Evolutionary conservation across 2,888 invertebrate species (phyloP).

Genomic region (Tachina fera): DNA sequence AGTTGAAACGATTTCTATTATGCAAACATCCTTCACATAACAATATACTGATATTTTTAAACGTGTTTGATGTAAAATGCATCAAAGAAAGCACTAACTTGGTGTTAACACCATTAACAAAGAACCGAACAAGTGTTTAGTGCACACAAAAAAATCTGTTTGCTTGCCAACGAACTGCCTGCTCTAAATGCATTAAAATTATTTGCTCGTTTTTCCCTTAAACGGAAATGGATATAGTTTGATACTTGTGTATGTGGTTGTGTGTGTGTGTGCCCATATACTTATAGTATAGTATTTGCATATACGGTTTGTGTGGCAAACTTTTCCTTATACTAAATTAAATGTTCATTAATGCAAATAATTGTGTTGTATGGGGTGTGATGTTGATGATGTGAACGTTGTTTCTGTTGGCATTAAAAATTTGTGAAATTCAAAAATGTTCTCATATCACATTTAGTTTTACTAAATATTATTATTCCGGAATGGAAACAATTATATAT

Average conservation of each 20-base stretch:
- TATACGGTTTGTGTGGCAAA: constrained; percentile 28
- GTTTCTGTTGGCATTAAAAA: neutral
- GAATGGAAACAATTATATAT: neutral
- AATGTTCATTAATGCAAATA: neutral
- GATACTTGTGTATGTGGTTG: neutral
- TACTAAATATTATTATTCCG: too few species aligned
- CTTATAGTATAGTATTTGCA: constrained; percentile 23
- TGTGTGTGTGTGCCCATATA: constrained; percentile 8
- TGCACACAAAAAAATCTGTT: neutral
- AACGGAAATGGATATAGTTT: constrained; percentile 8
- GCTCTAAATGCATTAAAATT: constrained; percentile 60
- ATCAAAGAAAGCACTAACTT: constrained; percentile 71
- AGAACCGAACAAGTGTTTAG: constrained; percentile 4
- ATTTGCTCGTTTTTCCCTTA: constrained; percentile 64
- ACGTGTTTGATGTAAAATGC: constrained; percentile 71
- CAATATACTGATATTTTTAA: neutral
- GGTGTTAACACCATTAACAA: constrained; percentile 39
- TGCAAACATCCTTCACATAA: constrained; percentile 27
- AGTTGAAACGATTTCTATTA: constrained; percentile 38
- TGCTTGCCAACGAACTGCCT: constrained; percentile 52
- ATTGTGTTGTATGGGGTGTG: neutral
- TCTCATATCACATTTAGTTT: too few species aligned
- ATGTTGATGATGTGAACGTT: neutral
- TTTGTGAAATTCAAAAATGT: too few species aligned
- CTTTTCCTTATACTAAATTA: neutral